These are phyloP conservation scores for Drosophila miranda DNA, from an alignment of 1,140 invertebrate species.

Conservation along the genomic window DNA sequence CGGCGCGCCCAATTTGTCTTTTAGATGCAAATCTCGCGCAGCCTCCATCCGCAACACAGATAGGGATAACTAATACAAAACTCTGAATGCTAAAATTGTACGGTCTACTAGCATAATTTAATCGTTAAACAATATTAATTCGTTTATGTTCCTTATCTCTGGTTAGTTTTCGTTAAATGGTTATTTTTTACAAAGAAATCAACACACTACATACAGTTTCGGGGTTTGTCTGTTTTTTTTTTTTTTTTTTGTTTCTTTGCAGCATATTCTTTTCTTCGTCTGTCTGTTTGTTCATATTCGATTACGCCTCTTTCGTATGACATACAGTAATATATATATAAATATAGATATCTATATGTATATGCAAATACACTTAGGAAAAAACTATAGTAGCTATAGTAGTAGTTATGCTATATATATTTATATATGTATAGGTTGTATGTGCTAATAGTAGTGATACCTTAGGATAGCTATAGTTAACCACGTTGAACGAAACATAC, in stretches of 20 bases:
- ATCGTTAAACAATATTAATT: constrained; percentile 45
- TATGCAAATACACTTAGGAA: constrained; percentile 55
- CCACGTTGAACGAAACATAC: constrained; percentile 78
- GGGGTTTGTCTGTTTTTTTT: constrained; percentile 18
- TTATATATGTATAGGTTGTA: constrained; percentile 69
- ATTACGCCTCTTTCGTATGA: constrained; percentile 76
- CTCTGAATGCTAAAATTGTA: constrained; percentile 70
- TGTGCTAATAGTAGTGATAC: constrained; percentile 76
- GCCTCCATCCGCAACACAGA: constrained; percentile 75
- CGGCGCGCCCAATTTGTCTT: constrained; percentile 72
- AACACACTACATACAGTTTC: constrained; percentile 52
- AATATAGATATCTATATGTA: constrained; percentile 54
- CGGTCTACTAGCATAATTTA: constrained; percentile 56
- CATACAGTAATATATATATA: constrained; percentile 59
- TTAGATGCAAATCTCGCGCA: constrained; percentile 75
- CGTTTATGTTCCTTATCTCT: constrained; percentile 19
- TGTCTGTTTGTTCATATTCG: constrained; percentile 75
- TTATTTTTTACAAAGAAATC: constrained; percentile 73
- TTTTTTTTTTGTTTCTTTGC: constrained; percentile 19
- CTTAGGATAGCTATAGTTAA: constrained; percentile 75
- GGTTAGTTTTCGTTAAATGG: constrained; percentile 19
- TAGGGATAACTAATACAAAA: constrained; percentile 78
- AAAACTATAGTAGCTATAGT: constrained; percentile 35
- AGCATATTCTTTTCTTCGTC: constrained; percentile 42
- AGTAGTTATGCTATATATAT: constrained; percentile 56